A percentile compares a stretch with the other conserved stretches of the same genome.
Conservation (phyloP, 2,888 invertebrate species). For the Ormyrus nitidulus region DNA sequence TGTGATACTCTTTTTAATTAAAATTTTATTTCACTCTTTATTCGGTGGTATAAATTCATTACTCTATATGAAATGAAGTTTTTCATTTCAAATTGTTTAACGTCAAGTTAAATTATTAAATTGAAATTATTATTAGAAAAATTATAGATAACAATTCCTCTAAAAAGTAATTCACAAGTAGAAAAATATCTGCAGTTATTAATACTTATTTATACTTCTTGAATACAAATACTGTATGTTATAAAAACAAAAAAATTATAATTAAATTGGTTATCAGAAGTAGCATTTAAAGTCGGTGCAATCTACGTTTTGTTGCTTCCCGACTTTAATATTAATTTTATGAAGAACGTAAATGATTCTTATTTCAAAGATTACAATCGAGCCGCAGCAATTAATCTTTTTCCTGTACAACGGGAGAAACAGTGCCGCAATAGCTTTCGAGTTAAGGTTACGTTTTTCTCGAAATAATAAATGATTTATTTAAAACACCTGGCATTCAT, state of each 20-base stretch:
- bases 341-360: slow-evolving; percentile 47
- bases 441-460: slow-evolving; percentile 32
- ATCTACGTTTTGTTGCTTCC: slow-evolving; percentile 3
- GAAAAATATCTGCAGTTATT: background rate
- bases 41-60: too few relatives aligned
- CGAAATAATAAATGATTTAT: slow-evolving; percentile 53
- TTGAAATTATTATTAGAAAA: too few relatives aligned
- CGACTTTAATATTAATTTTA: slow-evolving; percentile 37
- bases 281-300: slow-evolving; percentile 12
- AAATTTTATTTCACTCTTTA: too few relatives aligned
- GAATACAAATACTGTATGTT: background rate
- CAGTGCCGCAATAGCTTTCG: slow-evolving; percentile 35
- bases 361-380: slow-evolving; percentile 48
- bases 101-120: too few relatives aligned
- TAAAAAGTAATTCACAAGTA: too few relatives aligned
- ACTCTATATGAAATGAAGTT: too few relatives aligned
- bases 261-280: slow-evolving; percentile 38
- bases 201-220: background rate
- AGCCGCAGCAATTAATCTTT: slow-evolving; percentile 41
- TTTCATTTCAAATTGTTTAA: too few relatives aligned
- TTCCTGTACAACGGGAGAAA: slow-evolving; percentile 39
- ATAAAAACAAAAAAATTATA: slow-evolving; percentile 7
- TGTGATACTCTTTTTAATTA: too few relatives aligned
- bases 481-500: slow-evolving; percentile 51
- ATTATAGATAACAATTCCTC: too few relatives aligned